These are phyloP conservation scores for Astur gentilis DNA, from an alignment of 2,113 vertebrate genomes.

Conservation along the genomic window DNA sequence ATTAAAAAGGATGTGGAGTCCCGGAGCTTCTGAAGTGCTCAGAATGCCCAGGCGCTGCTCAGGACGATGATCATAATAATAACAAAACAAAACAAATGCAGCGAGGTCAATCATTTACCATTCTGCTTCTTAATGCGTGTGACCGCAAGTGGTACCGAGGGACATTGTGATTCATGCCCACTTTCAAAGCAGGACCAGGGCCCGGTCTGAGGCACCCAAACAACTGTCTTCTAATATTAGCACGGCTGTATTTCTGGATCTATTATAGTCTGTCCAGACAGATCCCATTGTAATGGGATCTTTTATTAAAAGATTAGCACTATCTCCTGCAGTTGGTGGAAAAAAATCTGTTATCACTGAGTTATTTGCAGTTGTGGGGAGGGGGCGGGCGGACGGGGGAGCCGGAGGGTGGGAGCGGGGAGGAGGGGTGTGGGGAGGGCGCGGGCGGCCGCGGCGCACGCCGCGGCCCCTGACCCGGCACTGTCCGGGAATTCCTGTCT, in stretches of 20 bases:
- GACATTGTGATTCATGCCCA: slow-evolving; percentile 80
- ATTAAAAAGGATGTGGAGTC: too few relatives aligned
- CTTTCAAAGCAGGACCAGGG: slow-evolving; percentile 85
- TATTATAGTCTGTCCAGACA: slow-evolving; percentile 86
- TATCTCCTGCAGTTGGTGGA: slow-evolving; percentile 81
- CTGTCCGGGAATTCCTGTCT: slow-evolving; percentile 73
- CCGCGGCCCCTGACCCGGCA: neutral
- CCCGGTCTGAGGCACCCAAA: slow-evolving; percentile 85
- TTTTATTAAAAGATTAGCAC: slow-evolving; percentile 87
- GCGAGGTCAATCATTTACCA: slow-evolving; percentile 59
- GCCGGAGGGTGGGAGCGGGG: too few relatives aligned
- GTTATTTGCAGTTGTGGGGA: too few relatives aligned
- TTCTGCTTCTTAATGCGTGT: slow-evolving; percentile 67
- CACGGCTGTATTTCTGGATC: slow-evolving; percentile 85
- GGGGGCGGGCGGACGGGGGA: too few relatives aligned
- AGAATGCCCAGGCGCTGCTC: too few relatives aligned
- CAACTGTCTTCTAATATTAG: slow-evolving; percentile 99
- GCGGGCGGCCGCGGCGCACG: too few relatives aligned
- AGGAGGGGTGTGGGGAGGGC: too few relatives aligned
- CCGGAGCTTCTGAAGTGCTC: too few relatives aligned
- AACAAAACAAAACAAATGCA: too few relatives aligned
- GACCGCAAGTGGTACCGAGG: slow-evolving; percentile 74
- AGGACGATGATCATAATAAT: too few relatives aligned
- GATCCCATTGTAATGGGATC: slow-evolving; percentile 85
- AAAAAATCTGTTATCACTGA: too few relatives aligned